Evolutionary conservation across 1,140 invertebrate genomes (phyloP).

Genomic region (Vollenhovia emeryi): DNA sequence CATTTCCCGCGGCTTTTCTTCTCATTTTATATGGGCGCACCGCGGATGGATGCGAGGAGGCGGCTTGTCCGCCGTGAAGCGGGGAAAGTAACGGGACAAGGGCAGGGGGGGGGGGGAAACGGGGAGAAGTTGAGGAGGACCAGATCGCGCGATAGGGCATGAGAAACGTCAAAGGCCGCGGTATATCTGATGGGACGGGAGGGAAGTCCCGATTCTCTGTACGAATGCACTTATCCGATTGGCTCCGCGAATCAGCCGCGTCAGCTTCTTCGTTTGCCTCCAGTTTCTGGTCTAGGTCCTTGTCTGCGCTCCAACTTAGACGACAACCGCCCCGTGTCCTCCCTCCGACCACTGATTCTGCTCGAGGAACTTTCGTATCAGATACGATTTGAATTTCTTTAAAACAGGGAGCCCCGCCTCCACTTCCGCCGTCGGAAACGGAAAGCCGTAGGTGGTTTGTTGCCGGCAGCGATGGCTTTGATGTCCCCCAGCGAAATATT

Average conservation of each 20-base stretch:
- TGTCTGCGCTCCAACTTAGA: conserved; percentile 20
- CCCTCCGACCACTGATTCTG: conserved; percentile 36
- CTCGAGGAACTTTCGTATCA: conserved; percentile 76
- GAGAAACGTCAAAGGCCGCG: conserved; percentile 83
- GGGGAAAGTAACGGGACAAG: conserved; percentile 2
- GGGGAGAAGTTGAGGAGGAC: not conserved
- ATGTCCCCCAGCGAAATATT: not conserved
- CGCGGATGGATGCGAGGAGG: conserved; percentile 61
- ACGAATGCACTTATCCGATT: conserved; percentile 85
- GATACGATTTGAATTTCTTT: conserved; percentile 78
- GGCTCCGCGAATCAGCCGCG: conserved; percentile 82
- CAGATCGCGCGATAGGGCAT: conserved; percentile 83
- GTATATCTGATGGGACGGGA: conserved; percentile 84
- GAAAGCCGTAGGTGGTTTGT: conserved; percentile 6
- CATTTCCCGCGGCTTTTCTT: conserved; percentile 79
- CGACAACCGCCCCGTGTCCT: conserved; percentile 27
- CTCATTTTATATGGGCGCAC: conserved; percentile 77
- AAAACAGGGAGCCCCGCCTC: conserved; percentile 64
- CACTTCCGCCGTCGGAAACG: conserved; percentile 44
- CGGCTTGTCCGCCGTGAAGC: conserved; percentile 36
- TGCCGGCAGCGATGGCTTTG: conserved; percentile 6
- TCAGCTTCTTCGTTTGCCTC: conserved; percentile 77
- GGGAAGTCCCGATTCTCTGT: conserved; percentile 77
- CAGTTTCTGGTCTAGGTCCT: conserved; percentile 29
- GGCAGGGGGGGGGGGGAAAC: no score